These are phyloP conservation scores for Margarornis squamiger DNA, from an alignment of 2,797 vertebrate genomes.

Conservation along the genomic window DNA sequence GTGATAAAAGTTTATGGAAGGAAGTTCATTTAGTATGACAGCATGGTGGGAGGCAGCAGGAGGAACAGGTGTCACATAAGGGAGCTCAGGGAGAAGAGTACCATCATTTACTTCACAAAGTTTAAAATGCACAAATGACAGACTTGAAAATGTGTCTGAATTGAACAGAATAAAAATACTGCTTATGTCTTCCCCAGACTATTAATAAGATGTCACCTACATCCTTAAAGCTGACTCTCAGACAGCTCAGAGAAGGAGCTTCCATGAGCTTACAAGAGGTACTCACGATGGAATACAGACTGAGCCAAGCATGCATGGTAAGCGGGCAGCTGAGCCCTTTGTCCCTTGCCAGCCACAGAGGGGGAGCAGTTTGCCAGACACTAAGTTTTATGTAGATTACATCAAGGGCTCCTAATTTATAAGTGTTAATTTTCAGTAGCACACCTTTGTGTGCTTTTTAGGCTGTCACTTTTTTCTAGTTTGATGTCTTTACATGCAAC, in stretches of 20 bases:
- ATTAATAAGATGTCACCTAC: slow-evolving; percentile 93
- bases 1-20: neutral
- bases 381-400: neutral
- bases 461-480: neutral
- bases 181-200: slow-evolving; percentile 72
- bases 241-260: slow-evolving; percentile 85
- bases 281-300: slow-evolving; percentile 92
- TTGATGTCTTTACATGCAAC: neutral
- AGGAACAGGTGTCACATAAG: neutral
- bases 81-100: neutral
- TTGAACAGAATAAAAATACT: neutral
- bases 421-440: neutral
- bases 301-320: slow-evolving; percentile 93
- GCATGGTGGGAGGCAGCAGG: neutral
- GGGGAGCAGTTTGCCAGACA: neutral
- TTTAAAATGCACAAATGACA: neutral
- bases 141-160: neutral
- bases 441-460: neutral
- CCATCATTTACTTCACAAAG: neutral
- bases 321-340: neutral
- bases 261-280: slow-evolving; percentile 88
- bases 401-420: neutral
- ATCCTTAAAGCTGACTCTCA: slow-evolving; percentile 89
- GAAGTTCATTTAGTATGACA: neutral
- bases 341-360: neutral